A percentile compares a stretch with the other conserved stretches of the same genome.
These are phyloP conservation scores for Papilio aristodemus DNA, from an alignment of 1,140 invertebrate genomes.

Conservation along the genomic window DNA sequence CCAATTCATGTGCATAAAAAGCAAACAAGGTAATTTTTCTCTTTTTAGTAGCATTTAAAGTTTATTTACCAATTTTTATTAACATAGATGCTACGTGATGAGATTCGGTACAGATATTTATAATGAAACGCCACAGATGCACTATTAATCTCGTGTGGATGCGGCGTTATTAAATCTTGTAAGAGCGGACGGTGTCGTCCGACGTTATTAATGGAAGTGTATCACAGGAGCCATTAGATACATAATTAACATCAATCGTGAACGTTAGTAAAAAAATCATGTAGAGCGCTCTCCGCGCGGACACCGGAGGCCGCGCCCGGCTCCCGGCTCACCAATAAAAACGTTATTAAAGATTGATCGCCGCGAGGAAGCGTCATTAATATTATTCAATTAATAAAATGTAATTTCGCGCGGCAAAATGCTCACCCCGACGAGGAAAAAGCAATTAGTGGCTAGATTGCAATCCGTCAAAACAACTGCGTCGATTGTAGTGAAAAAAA, in stretches of 20 bases:
- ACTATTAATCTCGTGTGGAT: constrained; percentile 69
- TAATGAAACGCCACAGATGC: constrained; percentile 67
- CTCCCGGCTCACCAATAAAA: constrained; percentile 69
- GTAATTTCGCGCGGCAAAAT: constrained; percentile 76
- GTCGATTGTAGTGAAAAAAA: constrained; percentile 67
- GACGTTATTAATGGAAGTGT: constrained; percentile 79
- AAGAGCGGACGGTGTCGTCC: constrained; percentile 67
- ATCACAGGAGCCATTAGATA: constrained; percentile 79
- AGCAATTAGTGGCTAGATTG: constrained; percentile 81
- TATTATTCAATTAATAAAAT: constrained; percentile 81
- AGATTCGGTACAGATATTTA: constrained; percentile 56
- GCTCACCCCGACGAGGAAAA: constrained; percentile 77
- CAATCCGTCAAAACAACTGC: constrained; percentile 79
- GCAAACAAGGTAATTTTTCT: background rate
- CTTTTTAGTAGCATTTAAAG: background rate
- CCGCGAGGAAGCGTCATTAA: constrained; percentile 77
- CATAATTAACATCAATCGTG: constrained; percentile 75
- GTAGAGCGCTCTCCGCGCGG: constrained; percentile 48
- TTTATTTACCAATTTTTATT: background rate
- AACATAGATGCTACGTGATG: constrained; percentile 32
- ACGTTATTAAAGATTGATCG: constrained; percentile 78
- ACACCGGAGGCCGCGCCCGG: constrained; percentile 48
- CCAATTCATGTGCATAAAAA: background rate
- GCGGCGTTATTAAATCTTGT: constrained; percentile 75
- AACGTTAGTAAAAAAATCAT: constrained; percentile 62